phyloP scores from a whole-genome alignment of 1,140 invertebrate genomes.

The Ceratosolen solmsi region DNA sequence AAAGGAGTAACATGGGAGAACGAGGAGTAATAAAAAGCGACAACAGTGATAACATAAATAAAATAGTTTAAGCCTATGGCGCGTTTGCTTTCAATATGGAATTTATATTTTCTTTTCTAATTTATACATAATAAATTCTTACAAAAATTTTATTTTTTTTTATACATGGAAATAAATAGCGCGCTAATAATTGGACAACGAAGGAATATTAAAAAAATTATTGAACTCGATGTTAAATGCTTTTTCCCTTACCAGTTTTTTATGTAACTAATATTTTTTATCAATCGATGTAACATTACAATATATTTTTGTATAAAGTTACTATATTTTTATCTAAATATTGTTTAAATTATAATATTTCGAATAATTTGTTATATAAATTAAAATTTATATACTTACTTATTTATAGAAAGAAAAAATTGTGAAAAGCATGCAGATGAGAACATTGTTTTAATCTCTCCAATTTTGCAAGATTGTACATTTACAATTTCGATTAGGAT shows the following conservation, averaged over 20 bases:
- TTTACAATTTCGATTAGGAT: conserved; percentile 27
- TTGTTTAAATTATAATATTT: conserved; percentile 41
- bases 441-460: not conserved
- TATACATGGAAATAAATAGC: conserved; percentile 23
- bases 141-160: conserved; percentile 44
- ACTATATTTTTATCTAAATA: conserved; percentile 45
- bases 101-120: conserved; percentile 36
- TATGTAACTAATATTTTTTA: conserved; percentile 6
- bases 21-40: conserved; percentile 45
- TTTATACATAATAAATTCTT: conserved; percentile 35
- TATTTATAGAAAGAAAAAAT: conserved; percentile 35
- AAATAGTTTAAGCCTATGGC: conserved; percentile 43
- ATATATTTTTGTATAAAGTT: conserved; percentile 48
- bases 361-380: conserved; percentile 28
- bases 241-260: conserved; percentile 25
- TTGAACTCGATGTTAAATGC: conserved; percentile 39
- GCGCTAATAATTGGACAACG: conserved; percentile 39
- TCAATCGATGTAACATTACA: conserved; percentile 35
- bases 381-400: conserved; percentile 36
- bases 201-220: conserved; percentile 36
- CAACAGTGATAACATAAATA: conserved; percentile 49
- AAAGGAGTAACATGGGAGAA: not conserved
- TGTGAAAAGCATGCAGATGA: not conserved
- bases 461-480: conserved; percentile 22
- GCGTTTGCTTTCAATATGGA: conserved; percentile 44